A percentile compares a stretch with the other conserved stretches of the same genome.
Evolutionary conservation across 2,797 vertebrate genomes (phyloP).

Genomic region (Chloroceryle amazona): DNA sequence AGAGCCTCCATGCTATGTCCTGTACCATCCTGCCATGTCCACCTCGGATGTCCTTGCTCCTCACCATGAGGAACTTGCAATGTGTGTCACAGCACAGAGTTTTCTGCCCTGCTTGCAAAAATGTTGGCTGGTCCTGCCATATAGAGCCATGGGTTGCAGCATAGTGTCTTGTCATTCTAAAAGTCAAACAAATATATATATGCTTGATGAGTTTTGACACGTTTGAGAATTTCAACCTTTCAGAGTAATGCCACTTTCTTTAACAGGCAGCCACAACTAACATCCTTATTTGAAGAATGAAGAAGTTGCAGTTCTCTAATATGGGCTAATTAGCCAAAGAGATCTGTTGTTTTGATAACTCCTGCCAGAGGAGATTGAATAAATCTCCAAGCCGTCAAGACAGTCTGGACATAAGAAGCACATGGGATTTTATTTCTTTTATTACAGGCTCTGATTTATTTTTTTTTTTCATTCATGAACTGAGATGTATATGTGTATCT

Average conservation of each 20-base stretch:
- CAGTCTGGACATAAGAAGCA: conserved; percentile 17
- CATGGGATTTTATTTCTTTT: conserved; percentile 25
- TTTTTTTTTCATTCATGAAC: neutral
- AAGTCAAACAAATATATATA: neutral
- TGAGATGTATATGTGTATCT: neutral
- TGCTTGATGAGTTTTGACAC: neutral
- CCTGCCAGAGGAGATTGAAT: conserved; percentile 12
- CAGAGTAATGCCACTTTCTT: neutral
- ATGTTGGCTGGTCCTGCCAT: neutral
- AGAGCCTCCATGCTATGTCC: neutral
- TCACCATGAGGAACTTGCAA: accelerated
- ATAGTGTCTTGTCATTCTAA: neutral
- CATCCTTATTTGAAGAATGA: neutral
- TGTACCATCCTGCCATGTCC: neutral
- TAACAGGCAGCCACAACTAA: neutral
- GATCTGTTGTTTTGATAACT: conserved; percentile 48
- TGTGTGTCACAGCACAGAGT: accelerated
- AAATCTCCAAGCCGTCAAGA: neutral
- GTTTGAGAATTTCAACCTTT: neutral
- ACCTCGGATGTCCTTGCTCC: neutral
- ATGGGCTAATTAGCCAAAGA: neutral
- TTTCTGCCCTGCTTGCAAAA: neutral
- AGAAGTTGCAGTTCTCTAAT: conserved; percentile 15
- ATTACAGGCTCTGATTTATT: neutral
- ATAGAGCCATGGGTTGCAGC: neutral